phyloP scores from a whole-genome alignment of 2,888 invertebrate species.

The Catocala fraxini region DNA sequence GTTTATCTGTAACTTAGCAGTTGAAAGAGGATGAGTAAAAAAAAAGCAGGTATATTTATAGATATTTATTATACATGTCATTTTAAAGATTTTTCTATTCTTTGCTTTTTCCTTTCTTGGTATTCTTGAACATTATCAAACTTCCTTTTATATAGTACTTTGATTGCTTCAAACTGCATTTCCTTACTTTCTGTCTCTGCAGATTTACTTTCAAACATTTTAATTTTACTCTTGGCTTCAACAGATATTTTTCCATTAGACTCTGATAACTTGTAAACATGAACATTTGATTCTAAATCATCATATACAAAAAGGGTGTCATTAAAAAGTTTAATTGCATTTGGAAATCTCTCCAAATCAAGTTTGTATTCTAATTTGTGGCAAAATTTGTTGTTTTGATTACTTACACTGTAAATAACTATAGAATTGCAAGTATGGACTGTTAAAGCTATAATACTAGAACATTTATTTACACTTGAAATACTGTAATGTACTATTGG shows the following conservation, averaged over 20 bases:
- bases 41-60: not conserved
- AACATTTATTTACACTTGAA: conserved; percentile 61
- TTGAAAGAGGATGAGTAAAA: not conserved
- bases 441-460: conserved; percentile 83
- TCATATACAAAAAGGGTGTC: conserved; percentile 74
- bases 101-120: conserved; percentile 91
- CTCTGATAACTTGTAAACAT: conserved; percentile 64
- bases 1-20: not conserved
- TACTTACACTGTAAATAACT: conserved; percentile 78
- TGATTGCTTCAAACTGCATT: conserved; percentile 73
- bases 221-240: conserved; percentile 52
- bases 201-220: conserved; percentile 62
- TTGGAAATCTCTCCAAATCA: conserved; percentile 74
- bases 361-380: conserved; percentile 72
- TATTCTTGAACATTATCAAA: conserved; percentile 94
- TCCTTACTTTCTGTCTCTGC: conserved; percentile 33
- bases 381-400: conserved; percentile 57
- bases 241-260: conserved; percentile 58
- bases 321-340: conserved; percentile 69
- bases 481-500: conserved; percentile 83
- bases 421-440: conserved; percentile 83
- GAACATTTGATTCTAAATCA: conserved; percentile 64
- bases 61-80: conserved; percentile 23
- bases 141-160: conserved; percentile 91
- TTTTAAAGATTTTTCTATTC: conserved; percentile 85